Evolutionary conservation across 1,140 invertebrate genomes (phyloP), one percentile per base, ranked within the genome.

Genomic region (Drosophila burlai): DNA sequence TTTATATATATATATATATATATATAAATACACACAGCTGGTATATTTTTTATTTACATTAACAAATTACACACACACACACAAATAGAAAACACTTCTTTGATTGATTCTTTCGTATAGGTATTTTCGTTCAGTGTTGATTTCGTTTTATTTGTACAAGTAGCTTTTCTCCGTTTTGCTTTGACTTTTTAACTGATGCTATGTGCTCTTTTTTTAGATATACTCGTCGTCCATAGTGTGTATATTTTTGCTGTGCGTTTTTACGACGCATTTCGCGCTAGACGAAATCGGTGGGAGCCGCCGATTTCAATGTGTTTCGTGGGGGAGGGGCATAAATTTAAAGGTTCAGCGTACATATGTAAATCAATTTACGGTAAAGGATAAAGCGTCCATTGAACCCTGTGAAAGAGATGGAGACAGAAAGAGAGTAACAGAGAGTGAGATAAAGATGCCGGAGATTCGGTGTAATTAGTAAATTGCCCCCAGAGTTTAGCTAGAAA

Each of bases 231-330:
- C n/a, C n/a, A 55, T 55, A 55, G 36, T 57, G 16, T 40, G 13
- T 29, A 43, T 31, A 50, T 61, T 58, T 73, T 52, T 52, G 5
- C 65, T 76, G 40, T 75, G 49, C 50, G 47, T 50, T 78, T 78
- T 81, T 85, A 90, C 87, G 81, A 89, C 84, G 85, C 84, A 89
- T 90, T 85, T 90, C 26, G 84, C 78, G 84, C 81, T 87, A 87
- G 84, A 89, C 76, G 21, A 86, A 86, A 83, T 67, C 64, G 60
- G 52, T 73, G 38, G 49, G 43, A 34, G 58, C 42, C 31, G 36
- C 18, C 47, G 57, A 60, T 73, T 66, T 66, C 62, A 76, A 55
- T 46, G n/a, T 46, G 24, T 4, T 10, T 26, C 13, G 5, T 21
- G 18, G 45, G 45, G 45, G 46, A 15, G 26, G 68, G 68, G 85